phyloP scores from a whole-genome alignment of 2,113 vertebrate species.

The Galemys pyrenaicus region DNA sequence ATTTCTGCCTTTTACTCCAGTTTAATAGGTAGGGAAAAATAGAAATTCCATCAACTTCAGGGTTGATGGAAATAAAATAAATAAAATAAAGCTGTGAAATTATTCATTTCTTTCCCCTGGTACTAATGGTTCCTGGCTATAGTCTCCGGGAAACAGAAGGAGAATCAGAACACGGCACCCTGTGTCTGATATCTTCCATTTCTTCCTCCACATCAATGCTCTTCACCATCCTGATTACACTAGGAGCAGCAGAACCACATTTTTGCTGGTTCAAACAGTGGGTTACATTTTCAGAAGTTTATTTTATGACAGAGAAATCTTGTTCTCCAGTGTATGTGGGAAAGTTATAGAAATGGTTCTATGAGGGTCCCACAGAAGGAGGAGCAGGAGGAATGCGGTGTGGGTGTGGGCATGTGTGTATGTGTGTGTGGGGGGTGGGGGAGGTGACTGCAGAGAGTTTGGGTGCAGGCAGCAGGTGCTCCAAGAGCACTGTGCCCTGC shows the following conservation, averaged over 20 bases:
- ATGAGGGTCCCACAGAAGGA: not conserved
- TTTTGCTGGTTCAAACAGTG: not conserved
- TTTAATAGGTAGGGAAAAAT: not conserved
- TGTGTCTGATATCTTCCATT: not conserved
- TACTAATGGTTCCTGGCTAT: not conserved
- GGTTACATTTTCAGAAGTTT: not conserved
- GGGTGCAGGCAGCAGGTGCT: not conserved
- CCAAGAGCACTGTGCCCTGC: not conserved
- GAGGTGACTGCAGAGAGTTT: not conserved
- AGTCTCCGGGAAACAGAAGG: not conserved
- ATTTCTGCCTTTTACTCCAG: not conserved
- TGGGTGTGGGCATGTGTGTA: too few species aligned
- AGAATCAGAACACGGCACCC: not conserved
- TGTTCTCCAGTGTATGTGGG: not conserved
- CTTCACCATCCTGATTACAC: not conserved
- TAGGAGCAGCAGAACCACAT: not conserved
- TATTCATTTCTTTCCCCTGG: not conserved
- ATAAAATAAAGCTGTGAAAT: not conserved
- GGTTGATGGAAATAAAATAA: too few species aligned
- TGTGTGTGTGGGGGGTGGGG: too few species aligned
- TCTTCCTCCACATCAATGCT: not conserved
- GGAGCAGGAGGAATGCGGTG: not conserved
- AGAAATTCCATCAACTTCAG: not conserved
- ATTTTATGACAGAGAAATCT: not conserved
- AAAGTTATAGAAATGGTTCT: not conserved